phyloP scores from a whole-genome alignment of 2,797 vertebrate species.

The Erethizon dorsatum region DNA sequence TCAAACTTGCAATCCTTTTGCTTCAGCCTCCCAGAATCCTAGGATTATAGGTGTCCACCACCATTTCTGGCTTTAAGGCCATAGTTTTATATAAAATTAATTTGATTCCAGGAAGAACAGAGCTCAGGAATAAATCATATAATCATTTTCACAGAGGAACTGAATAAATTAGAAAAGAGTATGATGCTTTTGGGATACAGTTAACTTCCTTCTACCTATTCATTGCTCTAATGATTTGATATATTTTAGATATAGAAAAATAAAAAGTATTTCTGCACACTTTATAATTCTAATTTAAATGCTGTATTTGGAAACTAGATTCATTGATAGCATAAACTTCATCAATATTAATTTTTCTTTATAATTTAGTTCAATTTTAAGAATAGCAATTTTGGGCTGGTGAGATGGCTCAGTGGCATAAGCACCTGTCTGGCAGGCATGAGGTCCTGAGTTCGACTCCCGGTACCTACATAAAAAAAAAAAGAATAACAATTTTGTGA shows the following conservation, averaged over 20 bases:
- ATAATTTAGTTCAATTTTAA: neutral
- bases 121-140: neutral
- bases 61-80: neutral
- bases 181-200: neutral
- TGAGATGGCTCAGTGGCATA: too few species aligned
- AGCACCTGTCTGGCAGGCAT: too few species aligned
- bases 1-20: neutral
- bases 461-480: too few species aligned
- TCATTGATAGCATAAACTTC: neutral
- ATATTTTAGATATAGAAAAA: neutral
- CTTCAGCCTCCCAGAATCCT: neutral
- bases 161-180: neutral
- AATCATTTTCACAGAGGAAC: neutral
- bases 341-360: neutral
- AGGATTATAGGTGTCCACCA: neutral
- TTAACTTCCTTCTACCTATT: neutral
- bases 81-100: neutral
- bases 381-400: too few species aligned
- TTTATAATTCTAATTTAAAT: neutral
- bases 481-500: neutral
- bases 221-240: neutral
- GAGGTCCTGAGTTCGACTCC: too few species aligned
- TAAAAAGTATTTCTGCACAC: neutral
- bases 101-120: neutral
- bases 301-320: neutral